A percentile compares a stretch with the other conserved stretches of the same genome.
Evolutionary conservation across 2,797 vertebrate genomes (phyloP).

Genomic region (Gallirallus australis): DNA sequence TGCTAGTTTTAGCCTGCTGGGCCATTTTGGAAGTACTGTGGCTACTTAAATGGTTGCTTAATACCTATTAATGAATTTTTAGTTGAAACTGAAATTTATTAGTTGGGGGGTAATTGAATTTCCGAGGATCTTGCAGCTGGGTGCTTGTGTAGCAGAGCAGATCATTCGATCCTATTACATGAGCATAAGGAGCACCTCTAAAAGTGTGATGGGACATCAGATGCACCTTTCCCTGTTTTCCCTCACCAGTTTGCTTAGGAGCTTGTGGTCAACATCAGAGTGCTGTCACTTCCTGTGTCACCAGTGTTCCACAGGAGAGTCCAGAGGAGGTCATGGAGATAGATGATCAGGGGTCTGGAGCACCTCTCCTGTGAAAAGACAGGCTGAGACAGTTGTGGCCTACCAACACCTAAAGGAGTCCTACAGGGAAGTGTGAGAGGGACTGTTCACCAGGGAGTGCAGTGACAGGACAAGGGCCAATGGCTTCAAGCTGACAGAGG

Average conservation of each 20-base stretch:
- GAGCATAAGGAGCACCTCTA: too few species aligned
- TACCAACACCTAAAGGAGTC: too few species aligned
- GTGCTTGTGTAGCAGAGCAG: neutral
- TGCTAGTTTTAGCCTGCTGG: neutral
- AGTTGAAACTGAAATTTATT: neutral
- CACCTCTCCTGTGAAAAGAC: too few species aligned
- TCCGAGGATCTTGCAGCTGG: neutral
- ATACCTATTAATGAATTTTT: neutral
- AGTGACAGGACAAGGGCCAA: too few species aligned
- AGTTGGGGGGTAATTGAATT: neutral
- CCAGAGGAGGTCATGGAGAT: too few species aligned
- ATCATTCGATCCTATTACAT: accelerated
- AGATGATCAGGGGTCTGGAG: too few species aligned
- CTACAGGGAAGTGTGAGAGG: too few species aligned
- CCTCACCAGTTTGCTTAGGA: neutral
- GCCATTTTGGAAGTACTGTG: neutral
- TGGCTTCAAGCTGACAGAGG: too few species aligned
- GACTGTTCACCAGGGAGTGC: too few species aligned
- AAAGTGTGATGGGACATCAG: accelerated
- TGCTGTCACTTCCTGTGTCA: neutral
- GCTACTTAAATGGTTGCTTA: neutral
- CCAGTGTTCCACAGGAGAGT: neutral
- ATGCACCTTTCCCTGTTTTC: too few species aligned
- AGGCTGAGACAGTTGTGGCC: too few species aligned
- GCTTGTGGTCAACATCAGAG: too few species aligned